Base-by-base conservation (phyloP, 2,113 vertebrate species). In the Lepus europaeus region DNA sequence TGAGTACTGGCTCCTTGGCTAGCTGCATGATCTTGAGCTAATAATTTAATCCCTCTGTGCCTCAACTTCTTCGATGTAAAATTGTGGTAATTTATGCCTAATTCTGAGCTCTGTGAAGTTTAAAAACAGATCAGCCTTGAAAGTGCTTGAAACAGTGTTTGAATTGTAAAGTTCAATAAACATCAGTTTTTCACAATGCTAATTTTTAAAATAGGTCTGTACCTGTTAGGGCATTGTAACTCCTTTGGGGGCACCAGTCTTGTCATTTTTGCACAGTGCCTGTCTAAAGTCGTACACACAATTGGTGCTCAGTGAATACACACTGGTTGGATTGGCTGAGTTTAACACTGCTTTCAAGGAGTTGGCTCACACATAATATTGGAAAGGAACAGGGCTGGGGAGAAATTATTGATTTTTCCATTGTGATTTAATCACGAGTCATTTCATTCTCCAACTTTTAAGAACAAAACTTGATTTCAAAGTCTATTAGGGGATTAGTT, bases 391-490 rank as follows among this genome's bases (percentile, higher is more conserved):
- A 85, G n/a, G 9, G 19, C 51, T 83, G 17, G 59, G 70, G 53
- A 90, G 25, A 93, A 70, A 94, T 87, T 63, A 77, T 68, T 76
- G 72, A 36, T 84, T 89, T n/a, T 51, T 88, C 10, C 31, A 56
- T 51, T 96, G 90, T 86, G n/a, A 89, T 66, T 93, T 80, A 91
- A 79, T 93, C 25, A 74, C 79, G 64, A 80, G 9, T 89, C 13
- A 82, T 78, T 91, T 92, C 93, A 82, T 72, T 94, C 79, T 86
- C 77, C 70, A 90, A 76, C 3, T 53, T 89, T 96, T 79, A 45
- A 53, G 29, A 90, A 78, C 12, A 96, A 96, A 97, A 61, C 17
- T 77, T n/a, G 73, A 53, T 92, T 87, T 87, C 66, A 76, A 93
- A 87, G 88, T 84, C 59, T 66, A 29, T 84, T 80, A 87, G 49